Base-by-base conservation (phyloP, 2,888 invertebrate genomes). In the Pandemis corylana region DNA sequence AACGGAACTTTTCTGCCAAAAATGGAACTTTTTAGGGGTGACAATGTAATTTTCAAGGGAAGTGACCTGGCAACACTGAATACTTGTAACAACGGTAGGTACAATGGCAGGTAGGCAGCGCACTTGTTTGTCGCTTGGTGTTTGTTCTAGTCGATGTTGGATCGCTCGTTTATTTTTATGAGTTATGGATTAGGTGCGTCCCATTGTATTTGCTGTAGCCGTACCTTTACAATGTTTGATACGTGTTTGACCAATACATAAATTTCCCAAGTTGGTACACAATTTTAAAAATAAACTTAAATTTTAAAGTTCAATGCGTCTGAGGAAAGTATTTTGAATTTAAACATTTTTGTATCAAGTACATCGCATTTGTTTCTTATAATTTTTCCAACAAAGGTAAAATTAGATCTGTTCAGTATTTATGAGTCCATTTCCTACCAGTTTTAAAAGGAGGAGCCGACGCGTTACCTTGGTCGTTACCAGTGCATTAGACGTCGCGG, bases 151-250 rank as follows among this genome's bases (percentile, higher is more conserved):
- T 84, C 84, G 87, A 82, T 85, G 85, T 90, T 88, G 87, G 85
- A 81, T 85, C 86, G 85, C 85, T 89, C 88, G 88, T 89, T 90
- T 89, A 89, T 92, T 93, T 91, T 90, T 90, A 92, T 92, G 93
- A 94, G 88, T 92, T 93, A 94, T 90, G 91, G 89, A 87, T 87
- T 88, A 90, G 92, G 91, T 85, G 85, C 85, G 89, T 81, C 87
- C 84, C 80, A 83, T 80, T 77, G 80, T 91, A 86, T 92, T 92
- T 90, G 87, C 83, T 82, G 84, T 86, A 87, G 85, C 83, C 81
- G 77, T 86, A 20, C 28, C 28, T 36, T 36, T 59, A 79, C 86
- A 80, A 85, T 90, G 87, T 89, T 90, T 89, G 82, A 85, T 36
- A 4, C 28, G 28, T 77, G 80, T 80, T 71, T 73, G 77, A 78